These are phyloP conservation scores for Crotalus tigris DNA, from an alignment of 2,113 vertebrate species.

Conservation along the genomic window DNA sequence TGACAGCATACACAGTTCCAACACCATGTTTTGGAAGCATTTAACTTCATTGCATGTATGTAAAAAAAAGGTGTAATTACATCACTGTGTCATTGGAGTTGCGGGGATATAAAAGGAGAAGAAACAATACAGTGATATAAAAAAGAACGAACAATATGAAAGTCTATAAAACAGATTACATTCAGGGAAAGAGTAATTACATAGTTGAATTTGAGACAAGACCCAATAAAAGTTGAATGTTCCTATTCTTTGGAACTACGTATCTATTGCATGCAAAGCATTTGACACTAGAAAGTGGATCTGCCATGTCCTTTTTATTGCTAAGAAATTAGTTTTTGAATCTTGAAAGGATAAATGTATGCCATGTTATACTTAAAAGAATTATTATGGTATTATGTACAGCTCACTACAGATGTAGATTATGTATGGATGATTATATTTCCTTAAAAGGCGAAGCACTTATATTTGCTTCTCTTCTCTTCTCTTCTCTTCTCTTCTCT, in stretches of 20 bases:
- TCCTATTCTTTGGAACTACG: not conserved
- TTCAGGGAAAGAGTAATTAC: not conserved
- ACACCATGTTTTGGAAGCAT: too few relatives aligned
- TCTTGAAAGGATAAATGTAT: not conserved
- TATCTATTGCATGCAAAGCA: not conserved
- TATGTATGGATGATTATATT: not conserved
- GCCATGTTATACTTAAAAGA: not conserved
- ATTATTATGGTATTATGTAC: not conserved
- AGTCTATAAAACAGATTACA: not conserved
- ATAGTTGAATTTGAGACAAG: not conserved
- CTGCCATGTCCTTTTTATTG: not conserved
- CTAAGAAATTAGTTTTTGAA: not conserved
- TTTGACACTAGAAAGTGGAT: not conserved
- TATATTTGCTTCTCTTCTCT: not conserved
- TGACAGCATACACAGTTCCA: too few relatives aligned
- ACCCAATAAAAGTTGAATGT: not conserved
- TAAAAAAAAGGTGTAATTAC: too few relatives aligned
- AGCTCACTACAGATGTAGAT: not conserved
- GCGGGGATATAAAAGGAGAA: not conserved
- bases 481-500: too few relatives aligned
- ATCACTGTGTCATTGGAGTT: too few relatives aligned
- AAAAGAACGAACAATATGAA: not conserved
- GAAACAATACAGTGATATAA: not conserved
- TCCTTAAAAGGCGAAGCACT: not conserved
- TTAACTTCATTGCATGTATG: too few relatives aligned